Base-by-base conservation (phyloP, 2,888 invertebrate species). In the Pogonocherus hispidulus region DNA sequence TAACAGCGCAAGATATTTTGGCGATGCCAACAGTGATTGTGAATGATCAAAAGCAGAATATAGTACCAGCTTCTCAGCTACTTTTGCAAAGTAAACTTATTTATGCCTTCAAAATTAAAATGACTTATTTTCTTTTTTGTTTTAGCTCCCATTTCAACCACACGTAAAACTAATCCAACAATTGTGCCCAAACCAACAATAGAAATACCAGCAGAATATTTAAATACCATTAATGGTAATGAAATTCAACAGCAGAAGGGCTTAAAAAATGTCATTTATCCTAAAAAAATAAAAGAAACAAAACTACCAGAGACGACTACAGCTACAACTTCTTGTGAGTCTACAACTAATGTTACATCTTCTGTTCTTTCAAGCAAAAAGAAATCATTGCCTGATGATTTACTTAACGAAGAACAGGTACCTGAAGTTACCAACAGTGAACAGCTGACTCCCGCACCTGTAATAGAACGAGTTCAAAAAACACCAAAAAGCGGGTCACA, bases 1-100 rank as follows among this genome's bases (percentile, higher is more conserved):
- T 83, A 54, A 80, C 78, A 8, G 81, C 81, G 63, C 77, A 79
- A 22, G 84, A 84, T 71, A 83, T 84, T 57, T 69, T 84, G 72
- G 63, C 80, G 19, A 84, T 84, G 83, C 84, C 84, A 47, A 83
- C 83, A 20, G 78, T 84, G 47, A 79, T 83, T 64, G 77, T 82
- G 14, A 77, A 68, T 52, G 76, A 75, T 47, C 70, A 69, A 23
- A 35, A 14, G 18, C 18, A 66, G 5, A 44, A 22, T 22, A 41
- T 5, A 41, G n/a, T 41, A 41, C 11, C 20, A n/a, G 11, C 41
- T 2, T n/a, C 41, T 4, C 6, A 59, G 11, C 19, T 32, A 18
- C 1, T 32, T 27, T 14, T 47, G 19, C 47, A 59, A 47, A 5
- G 59, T 59, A 59, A 49, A 27, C 8, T 55, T 20, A 9, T 16